A percentile compares a stretch with the other conserved stretches of the same genome.
Evolutionary conservation across 2,888 invertebrate genomes (phyloP).

Genomic region (Dioctria rufipes): DNA sequence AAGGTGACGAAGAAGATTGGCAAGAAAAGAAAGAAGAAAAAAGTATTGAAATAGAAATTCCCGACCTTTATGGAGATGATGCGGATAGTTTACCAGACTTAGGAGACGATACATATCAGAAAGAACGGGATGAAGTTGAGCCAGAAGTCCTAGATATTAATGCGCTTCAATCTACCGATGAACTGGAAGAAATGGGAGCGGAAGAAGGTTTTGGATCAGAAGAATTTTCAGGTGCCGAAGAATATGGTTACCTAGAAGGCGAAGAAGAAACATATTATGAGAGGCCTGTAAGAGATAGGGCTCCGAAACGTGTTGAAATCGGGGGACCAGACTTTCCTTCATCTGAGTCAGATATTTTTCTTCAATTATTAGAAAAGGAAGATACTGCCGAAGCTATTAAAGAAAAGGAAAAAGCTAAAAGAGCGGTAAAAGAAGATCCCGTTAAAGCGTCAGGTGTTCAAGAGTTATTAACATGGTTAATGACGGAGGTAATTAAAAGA

Average conservation of each 20-base stretch:
- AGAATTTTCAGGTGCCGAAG: not conserved
- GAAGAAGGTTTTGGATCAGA: not conserved
- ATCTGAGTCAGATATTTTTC: not conserved
- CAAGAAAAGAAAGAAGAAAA: not conserved
- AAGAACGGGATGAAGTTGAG: not conserved
- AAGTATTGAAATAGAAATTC: conserved; percentile 9
- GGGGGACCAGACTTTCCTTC: not conserved
- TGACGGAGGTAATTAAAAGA: not conserved
- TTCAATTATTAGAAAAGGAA: not conserved
- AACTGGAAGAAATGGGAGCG: not conserved
- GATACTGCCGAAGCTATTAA: not conserved
- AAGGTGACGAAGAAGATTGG: not conserved
- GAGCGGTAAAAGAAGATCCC: not conserved
- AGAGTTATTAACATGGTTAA: not conserved
- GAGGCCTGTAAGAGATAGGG: not conserved
- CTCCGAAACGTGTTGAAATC: not conserved
- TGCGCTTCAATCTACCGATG: not conserved
- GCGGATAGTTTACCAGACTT: not conserved
- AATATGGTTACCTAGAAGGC: conserved; percentile 1
- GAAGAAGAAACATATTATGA: not conserved
- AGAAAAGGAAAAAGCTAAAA: not conserved
- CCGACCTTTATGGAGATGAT: not conserved
- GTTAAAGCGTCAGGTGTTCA: not conserved
- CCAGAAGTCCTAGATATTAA: not conserved
- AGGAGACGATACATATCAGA: not conserved